These are phyloP conservation scores for Nasua narica DNA, from an alignment of 2,797 vertebrate species.

Conservation along the genomic window DNA sequence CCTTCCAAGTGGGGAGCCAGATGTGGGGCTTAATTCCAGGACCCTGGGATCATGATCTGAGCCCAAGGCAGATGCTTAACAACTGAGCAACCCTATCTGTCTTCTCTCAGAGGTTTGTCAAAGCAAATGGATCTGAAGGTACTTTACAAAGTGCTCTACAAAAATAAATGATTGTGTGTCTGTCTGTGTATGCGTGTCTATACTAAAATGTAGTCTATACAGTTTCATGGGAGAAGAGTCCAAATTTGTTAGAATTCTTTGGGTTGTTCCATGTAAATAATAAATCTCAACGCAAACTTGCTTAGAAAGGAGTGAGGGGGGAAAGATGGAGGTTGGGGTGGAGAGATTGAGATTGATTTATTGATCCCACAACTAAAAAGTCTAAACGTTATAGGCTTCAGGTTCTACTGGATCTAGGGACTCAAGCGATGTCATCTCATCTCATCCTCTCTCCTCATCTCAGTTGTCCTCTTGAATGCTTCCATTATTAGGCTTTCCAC, in stretches of 20 bases:
- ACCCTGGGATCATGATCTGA: no score
- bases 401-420: neutral
- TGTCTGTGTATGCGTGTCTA: neutral
- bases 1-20: no score
- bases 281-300: neutral
- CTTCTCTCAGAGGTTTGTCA: neutral
- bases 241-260: neutral
- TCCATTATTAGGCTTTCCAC: neutral
- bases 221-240: neutral
- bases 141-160: neutral
- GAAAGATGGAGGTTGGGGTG: neutral
- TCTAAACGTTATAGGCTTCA: neutral
- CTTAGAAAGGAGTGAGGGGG: neutral
- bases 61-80: no score
- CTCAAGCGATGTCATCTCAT: neutral
- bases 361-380: neutral
- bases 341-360: neutral
- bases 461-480: neutral
- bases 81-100: no score
- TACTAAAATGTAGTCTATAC: neutral
- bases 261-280: neutral
- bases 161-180: neutral
- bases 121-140: neutral
- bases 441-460: neutral
- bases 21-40: no score